Conservation (phyloP, 2,888 invertebrate species). For the Cacoxenus indagator region DNA sequence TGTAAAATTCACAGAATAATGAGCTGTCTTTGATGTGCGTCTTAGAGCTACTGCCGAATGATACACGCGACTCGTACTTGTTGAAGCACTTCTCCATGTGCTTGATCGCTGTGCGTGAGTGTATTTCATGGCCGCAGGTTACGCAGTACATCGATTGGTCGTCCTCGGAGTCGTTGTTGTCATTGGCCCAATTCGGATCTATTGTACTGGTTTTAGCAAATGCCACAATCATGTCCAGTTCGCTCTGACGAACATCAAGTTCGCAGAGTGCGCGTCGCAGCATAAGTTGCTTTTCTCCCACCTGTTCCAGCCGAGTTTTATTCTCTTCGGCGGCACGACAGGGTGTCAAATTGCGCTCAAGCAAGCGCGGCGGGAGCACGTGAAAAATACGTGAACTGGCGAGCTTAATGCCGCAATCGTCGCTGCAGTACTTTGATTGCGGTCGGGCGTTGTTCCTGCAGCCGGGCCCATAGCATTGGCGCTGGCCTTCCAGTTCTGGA, state of each 20-base stretch:
- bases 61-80: slow-evolving; percentile 97
- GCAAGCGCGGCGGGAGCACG: slow-evolving; percentile 89
- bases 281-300: slow-evolving; percentile 84
- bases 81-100: slow-evolving; percentile 99
- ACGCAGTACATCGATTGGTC: slow-evolving; percentile 92
- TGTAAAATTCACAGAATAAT: slow-evolving; percentile 98
- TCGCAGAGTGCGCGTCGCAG: slow-evolving; percentile 84
- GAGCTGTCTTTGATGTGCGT: slow-evolving; percentile 95
- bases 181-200: slow-evolving; percentile 74
- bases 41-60: slow-evolving; percentile 94
- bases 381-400: slow-evolving; percentile 86
- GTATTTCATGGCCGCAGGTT: slow-evolving; percentile 96
- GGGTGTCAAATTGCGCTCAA: slow-evolving; percentile 91
- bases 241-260: slow-evolving; percentile 81
- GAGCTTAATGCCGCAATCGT: slow-evolving; percentile 90
- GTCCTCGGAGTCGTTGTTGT: slow-evolving; percentile 76
- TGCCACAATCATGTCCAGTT: slow-evolving; percentile 85
- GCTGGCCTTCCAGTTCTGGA: slow-evolving; percentile 75
- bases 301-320: slow-evolving; percentile 77
- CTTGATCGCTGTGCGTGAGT: slow-evolving; percentile 90
- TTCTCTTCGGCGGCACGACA: slow-evolving; percentile 90
- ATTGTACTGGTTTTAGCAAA: slow-evolving; percentile 81
- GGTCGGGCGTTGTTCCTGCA: slow-evolving; percentile 84
- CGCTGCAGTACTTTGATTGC: slow-evolving; percentile 93
- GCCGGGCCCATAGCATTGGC: slow-evolving; percentile 93